Evolutionary conservation across 92 coral and sea anemone genomes (phyloP).

Genomic region (Porites lobata): DNA sequence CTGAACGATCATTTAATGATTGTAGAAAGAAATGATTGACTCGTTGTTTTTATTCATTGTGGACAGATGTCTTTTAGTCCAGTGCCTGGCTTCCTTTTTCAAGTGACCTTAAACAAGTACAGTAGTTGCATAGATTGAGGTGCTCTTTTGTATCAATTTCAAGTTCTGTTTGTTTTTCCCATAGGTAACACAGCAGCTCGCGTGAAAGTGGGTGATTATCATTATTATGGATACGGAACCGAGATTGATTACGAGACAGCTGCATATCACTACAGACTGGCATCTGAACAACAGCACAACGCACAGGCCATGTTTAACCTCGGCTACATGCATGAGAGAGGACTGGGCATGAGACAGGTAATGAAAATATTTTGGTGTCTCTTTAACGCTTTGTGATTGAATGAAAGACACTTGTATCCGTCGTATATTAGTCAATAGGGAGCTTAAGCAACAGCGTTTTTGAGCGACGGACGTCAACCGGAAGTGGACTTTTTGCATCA

Average conservation of each 20-base stretch:
- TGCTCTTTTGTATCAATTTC: neutral
- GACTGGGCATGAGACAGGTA: constrained; percentile 99
- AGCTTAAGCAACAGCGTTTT: too few relatives aligned
- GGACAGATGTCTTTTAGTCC: too few relatives aligned
- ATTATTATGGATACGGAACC: constrained; percentile 98
- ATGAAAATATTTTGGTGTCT: too few relatives aligned
- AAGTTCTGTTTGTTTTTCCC: neutral
- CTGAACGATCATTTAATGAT: neutral
- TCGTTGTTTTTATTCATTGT: too few relatives aligned
- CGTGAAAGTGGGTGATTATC: constrained; percentile 97
- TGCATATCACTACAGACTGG: constrained; percentile 91
- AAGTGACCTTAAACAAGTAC: too few relatives aligned
- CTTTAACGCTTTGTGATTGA: neutral
- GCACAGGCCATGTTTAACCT: constrained; percentile 99
- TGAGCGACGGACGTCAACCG: too few relatives aligned
- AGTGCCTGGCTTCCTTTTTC: too few relatives aligned
- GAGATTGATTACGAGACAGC: constrained; percentile 97
- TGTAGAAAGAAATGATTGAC: too few relatives aligned
- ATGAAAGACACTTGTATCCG: neutral
- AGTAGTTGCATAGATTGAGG: neutral
- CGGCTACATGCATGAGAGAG: constrained; percentile 99
- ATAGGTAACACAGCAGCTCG: constrained; percentile 97
- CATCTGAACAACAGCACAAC: constrained; percentile 93
- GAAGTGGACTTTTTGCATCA: too few relatives aligned
- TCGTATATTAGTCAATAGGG: too few relatives aligned